A percentile compares a stretch with the other conserved stretches of the same genome.
Evolutionary conservation across 2,113 vertebrate genomes (phyloP).

Genomic region (Pluvianellus socialis): DNA sequence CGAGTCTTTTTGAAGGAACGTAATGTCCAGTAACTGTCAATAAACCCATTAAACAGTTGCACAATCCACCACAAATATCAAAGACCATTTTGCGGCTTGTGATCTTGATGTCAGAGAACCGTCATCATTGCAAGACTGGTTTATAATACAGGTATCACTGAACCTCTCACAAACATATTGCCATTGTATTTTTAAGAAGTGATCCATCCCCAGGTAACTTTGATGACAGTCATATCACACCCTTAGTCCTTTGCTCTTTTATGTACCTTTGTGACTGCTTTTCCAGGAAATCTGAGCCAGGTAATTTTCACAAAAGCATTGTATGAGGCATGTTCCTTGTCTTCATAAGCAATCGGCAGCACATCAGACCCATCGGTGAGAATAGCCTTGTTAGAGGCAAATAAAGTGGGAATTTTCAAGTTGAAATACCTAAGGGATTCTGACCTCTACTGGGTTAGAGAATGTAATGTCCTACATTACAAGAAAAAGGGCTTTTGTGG

Average conservation of each 20-base stretch:
- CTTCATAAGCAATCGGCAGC: not conserved
- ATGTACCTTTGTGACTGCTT: not conserved
- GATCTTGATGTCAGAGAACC: not conserved
- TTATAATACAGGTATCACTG: not conserved
- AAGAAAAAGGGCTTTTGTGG: not conserved
- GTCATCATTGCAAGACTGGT: not conserved
- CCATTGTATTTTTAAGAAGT: not conserved
- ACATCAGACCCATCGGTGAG: not conserved
- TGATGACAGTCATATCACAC: not conserved
- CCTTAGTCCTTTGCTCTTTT: not conserved
- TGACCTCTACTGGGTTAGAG: not conserved
- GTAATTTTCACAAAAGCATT: slow-evolving; percentile 8
- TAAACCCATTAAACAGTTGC: not conserved
- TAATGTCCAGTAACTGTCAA: not conserved
- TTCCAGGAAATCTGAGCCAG: not conserved
- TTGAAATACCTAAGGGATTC: not conserved
- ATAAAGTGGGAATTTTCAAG: not conserved
- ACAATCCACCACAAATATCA: not conserved
- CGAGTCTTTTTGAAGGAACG: not conserved
- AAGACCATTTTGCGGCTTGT: not conserved
- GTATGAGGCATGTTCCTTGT: not conserved
- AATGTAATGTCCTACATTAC: not conserved
- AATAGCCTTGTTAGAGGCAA: not conserved
- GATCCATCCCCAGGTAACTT: not conserved
- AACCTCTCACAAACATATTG: not conserved